Base-by-base conservation (phyloP, 2,797 vertebrate species). In the Syngnathus rostellatus region DNA sequence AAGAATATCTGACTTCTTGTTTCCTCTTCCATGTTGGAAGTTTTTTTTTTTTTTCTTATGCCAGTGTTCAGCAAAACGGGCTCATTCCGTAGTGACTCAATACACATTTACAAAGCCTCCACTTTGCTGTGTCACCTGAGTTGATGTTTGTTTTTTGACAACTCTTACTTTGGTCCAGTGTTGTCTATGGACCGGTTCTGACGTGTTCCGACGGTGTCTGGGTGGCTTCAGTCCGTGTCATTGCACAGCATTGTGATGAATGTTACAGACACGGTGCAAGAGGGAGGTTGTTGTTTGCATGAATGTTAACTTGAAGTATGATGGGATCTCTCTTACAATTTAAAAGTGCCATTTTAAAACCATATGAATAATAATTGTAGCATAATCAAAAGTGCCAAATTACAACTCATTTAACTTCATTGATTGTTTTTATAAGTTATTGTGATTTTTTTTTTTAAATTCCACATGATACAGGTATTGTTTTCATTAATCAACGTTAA, bases 21-120 rank as follows among this genome's bases (percentile, higher is more conserved):
- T 71, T 66, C 50, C 48, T 71, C 40, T 81, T 85, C 72, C 72
- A 67, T 75, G 66, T 76, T 78, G 66, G 69, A 77, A 77, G 71
- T 65, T 60, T 80, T 48, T 48, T 48, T 6, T 23, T 23, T 23
- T 23, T 23, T 23, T 2, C 21, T 14, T 25, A 11, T 53, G 70
- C 69, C 75, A 75, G 68, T 66, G 12, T 19, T 21, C 25, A 7
- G 25, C 6, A 37, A 53, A 53, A 53, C 31, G 31, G 55, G 14
- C 23, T 25, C 53, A 31, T 55, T 23, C n/a, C 41, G 16, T 1
- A 8, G 38, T 25, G 60, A 45, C 12, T 45, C n/a, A 6, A 19
- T 60, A 11, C 38, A 40, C 58, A 23, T 23, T 61, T 39, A 23
- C 39, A 62, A 62, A 65, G 58, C 61, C 53, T 54, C 23, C 21